Conservation (phyloP, 2,113 vertebrate species). For the Chrysochloris asiatica region DNA sequence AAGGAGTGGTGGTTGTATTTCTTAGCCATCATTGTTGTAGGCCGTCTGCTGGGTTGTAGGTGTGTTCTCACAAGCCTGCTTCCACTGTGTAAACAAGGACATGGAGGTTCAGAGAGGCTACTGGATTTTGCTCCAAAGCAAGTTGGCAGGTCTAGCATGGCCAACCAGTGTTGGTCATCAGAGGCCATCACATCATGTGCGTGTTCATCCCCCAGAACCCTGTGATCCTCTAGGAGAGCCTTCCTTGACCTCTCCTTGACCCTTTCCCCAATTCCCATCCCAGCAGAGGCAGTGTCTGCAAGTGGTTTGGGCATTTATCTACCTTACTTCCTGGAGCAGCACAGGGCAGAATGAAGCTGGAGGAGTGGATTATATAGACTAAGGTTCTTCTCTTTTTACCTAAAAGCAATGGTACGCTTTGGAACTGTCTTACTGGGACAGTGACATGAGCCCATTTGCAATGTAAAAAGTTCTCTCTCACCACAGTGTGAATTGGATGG, state of each 20-base stretch:
- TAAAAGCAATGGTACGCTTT: not conserved
- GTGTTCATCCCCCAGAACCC: not conserved
- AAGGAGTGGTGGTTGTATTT: not conserved
- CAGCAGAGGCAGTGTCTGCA: not conserved
- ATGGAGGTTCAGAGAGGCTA: not conserved
- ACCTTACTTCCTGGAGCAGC: not conserved
- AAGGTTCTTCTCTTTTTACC: not conserved
- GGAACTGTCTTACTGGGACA: not conserved
- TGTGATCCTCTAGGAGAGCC: not conserved
- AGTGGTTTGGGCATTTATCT: not conserved
- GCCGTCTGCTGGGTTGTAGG: not conserved
- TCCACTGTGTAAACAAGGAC: not conserved
- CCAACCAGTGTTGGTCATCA: accelerated
- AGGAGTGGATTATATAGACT: not conserved
- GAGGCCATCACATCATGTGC: too few species aligned
- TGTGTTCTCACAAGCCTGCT: not conserved
- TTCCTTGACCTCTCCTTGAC: not conserved
- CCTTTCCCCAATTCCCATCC: not conserved
- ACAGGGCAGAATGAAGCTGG: not conserved
- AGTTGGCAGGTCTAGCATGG: not conserved
- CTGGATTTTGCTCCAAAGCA: not conserved
- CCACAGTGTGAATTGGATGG: not conserved
- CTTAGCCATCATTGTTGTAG: not conserved
- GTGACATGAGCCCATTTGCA: too few species aligned
- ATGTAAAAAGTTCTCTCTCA: not conserved